Conservation (phyloP, 2,888 invertebrate species). For the Drosophila trichaetosa region DNA sequence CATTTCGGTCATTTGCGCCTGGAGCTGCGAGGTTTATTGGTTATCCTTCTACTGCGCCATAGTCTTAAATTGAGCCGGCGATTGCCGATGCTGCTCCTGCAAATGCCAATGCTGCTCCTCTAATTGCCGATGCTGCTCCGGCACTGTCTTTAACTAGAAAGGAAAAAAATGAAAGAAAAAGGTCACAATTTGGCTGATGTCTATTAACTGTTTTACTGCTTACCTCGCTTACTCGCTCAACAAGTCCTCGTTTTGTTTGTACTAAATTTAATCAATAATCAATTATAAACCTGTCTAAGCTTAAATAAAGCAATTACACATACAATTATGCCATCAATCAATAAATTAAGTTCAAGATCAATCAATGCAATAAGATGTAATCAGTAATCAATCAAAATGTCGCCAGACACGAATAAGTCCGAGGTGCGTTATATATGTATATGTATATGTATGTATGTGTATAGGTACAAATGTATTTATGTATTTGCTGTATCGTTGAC, state of each 20-base stretch:
- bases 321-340: constrained; percentile 41
- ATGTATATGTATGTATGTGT: not conserved
- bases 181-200: not conserved
- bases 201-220: not conserved
- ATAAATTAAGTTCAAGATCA: constrained; percentile 47
- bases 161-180: not conserved
- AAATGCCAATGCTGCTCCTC: too few species aligned
- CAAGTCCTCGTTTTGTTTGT: not conserved
- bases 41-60: not conserved
- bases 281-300: constrained; percentile 17
- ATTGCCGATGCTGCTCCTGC: not conserved
- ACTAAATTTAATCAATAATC: not conserved
- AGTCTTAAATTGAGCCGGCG: not conserved
- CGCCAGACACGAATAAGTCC: constrained; percentile 32
- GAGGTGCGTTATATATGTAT: constrained; percentile 1
- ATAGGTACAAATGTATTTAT: not conserved
- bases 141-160: not conserved
- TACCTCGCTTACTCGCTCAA: constrained; percentile 3
- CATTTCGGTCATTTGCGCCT: not conserved
- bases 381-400: constrained; percentile 71
- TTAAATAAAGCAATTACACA: constrained; percentile 42
- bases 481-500: constrained; percentile 1
- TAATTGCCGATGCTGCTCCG: too few species aligned
- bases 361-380: constrained; percentile 43
- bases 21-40: not conserved